Evolutionary conservation across 1,140 invertebrate species (phyloP).

Genomic region (Tribolium castaneum): DNA sequence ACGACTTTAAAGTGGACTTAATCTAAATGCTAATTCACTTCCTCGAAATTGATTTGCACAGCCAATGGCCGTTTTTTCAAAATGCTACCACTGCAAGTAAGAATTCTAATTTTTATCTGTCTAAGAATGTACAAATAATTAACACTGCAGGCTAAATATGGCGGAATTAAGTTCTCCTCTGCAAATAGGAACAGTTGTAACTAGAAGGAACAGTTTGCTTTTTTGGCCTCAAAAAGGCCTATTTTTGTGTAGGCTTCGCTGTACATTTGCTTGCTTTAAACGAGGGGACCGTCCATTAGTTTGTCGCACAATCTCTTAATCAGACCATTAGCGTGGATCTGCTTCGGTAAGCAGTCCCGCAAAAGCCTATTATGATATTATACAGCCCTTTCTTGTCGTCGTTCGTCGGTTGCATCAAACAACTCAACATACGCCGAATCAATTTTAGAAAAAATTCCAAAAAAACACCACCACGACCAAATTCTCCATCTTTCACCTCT

Average conservation of each 20-base stretch:
- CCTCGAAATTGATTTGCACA: slow-evolving; percentile 18
- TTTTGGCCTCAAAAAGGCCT: no score
- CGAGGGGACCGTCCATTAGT: slow-evolving; percentile 56
- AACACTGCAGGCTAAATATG: no score
- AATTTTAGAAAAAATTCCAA: not conserved
- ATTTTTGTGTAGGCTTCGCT: no score
- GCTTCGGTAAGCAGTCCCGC: slow-evolving; percentile 54
- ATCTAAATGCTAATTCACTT: slow-evolving; percentile 59
- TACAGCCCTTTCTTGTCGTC: slow-evolving; percentile 52
- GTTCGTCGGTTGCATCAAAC: slow-evolving; percentile 45
- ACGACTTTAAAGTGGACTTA: slow-evolving; percentile 53
- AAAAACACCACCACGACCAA: not conserved
- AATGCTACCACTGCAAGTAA: not conserved
- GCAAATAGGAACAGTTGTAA: no score
- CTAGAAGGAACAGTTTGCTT: no score
- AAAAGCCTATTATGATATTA: slow-evolving; percentile 62
- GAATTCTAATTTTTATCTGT: no score
- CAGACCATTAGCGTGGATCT: slow-evolving; percentile 61
- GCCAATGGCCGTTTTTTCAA: not conserved
- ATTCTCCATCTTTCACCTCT: not conserved
- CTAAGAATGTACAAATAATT: no score
- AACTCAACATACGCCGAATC: slow-evolving; percentile 45
- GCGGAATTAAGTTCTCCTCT: no score
- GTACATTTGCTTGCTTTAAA: slow-evolving; percentile 8
- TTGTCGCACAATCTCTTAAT: slow-evolving; percentile 59